Evolutionary conservation across 30 jellyfish, hydroid and myxozoan genomes (phyloP), one percentile per base, ranked within the genome.

Genomic region (Turritopsis rubra): DNA sequence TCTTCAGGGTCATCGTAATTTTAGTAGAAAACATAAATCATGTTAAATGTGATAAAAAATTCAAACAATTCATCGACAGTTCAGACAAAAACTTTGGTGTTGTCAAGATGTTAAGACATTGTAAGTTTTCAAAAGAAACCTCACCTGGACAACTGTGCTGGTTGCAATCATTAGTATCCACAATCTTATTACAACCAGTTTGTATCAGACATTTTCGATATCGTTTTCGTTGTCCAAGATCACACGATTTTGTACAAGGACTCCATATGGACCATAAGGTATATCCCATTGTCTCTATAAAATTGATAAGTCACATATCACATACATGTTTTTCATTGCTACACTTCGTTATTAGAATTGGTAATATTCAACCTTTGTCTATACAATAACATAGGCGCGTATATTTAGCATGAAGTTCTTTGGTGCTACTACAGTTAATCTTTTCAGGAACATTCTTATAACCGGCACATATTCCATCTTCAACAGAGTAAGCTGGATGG

Each of bases 241-340:
- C 82, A 74, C 82, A 74, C 18, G 82, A 23, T 29, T 74, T 74
- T 7, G 82, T 23, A 23, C 82, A 74, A 24, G 82, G 82, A 29
- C 82, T 74, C 82, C 82, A 74, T 23, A 74, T 74, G 18, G 65
- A 28, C 82, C 82, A 74, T 23, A n/a, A 28, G 16, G 53, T 29
- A 21, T 74, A 74, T 28, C 82, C 82, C 82, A 74, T n/a, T 21
- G 82, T n/a, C 21, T 74, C 82, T 74, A 29, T 9, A 24, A 74
- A 7, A 1, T 23, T 8, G 18, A 41, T n/a, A 74, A 74, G 24
- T 7, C 13, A 0, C 19, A 8, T 7, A 16, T 7, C 77, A 41
- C 5, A 41, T 41, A 13, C 60, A 41, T 41, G 60, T 41, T 3
- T 41, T 41, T 41, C 9, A 41, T 13, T 3, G 60, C 5, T 13